Evolutionary conservation across 2,888 invertebrate species (phyloP).

Genomic region (Drosophila helvetica): DNA sequence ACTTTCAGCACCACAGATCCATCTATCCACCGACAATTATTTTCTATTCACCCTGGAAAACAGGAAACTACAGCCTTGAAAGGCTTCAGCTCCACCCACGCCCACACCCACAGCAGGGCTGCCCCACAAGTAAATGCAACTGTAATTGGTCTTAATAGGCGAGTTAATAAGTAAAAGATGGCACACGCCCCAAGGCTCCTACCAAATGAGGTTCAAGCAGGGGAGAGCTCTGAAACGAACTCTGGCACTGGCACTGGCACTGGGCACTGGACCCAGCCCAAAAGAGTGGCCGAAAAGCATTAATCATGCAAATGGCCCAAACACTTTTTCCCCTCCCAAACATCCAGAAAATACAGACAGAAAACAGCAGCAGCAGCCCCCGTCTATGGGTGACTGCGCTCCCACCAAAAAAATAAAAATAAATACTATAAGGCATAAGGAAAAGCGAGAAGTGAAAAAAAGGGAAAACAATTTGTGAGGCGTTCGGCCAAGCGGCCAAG

Average conservation of each 20-base stretch:
- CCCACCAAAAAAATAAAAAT: conserved; percentile 41
- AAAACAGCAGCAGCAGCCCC: background rate
- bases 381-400: conserved; percentile 66
- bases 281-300: conserved; percentile 55
- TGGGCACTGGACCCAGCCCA: conserved; percentile 27
- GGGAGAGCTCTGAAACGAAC: conserved; percentile 12
- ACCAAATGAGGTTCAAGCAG: conserved; percentile 17
- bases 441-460: conserved; percentile 47
- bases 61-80: conserved; percentile 49
- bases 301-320: conserved; percentile 75
- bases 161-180: conserved; percentile 41
- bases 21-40: conserved; percentile 6
- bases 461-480: conserved; percentile 68
- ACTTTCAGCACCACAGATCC: conserved; percentile 29
- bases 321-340: conserved; percentile 59
- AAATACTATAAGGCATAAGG: conserved; percentile 9
- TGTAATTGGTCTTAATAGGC: conserved; percentile 44
- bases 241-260: background rate
- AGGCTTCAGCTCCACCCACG: conserved; percentile 5
- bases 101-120: background rate
- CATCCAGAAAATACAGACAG: conserved; percentile 67
- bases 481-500: conserved; percentile 67
- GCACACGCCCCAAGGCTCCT: conserved; percentile 41
- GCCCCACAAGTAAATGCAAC: conserved; percentile 22
- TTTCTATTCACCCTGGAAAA: background rate